phyloP scores from a whole-genome alignment of 2,113 vertebrate species.

The Rhineura floridana region DNA sequence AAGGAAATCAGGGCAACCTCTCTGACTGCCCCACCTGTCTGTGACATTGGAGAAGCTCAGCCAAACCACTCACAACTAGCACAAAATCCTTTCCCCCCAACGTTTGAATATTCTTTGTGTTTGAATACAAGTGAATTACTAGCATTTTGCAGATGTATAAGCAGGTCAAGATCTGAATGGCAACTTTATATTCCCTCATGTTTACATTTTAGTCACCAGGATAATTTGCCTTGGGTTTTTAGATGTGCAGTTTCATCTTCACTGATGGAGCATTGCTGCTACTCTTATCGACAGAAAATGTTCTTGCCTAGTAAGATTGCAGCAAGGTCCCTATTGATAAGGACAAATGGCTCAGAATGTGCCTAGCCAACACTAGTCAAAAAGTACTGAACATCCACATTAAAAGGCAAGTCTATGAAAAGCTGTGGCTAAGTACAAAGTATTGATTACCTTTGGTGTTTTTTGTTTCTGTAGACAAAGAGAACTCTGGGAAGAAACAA shows the following conservation, averaged over 20 bases:
- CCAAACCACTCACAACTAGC: not conserved
- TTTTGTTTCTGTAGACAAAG: conserved; percentile 64
- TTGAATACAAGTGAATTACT: not conserved
- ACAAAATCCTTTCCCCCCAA: no score
- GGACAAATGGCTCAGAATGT: not conserved
- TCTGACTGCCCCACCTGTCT: no score
- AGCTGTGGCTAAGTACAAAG: not conserved
- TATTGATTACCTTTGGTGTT: conserved; percentile 45
- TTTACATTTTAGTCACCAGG: not conserved
- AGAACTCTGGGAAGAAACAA: conserved; percentile 71
- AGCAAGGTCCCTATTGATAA: conserved; percentile 1
- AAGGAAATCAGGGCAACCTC: no score
- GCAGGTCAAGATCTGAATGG: not conserved
- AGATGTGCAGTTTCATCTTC: not conserved
- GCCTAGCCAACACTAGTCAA: not conserved
- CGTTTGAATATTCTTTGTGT: no score
- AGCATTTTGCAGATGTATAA: not conserved
- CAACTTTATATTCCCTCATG: not conserved
- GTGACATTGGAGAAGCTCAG: no score
- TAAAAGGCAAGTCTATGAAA: conserved; percentile 20
- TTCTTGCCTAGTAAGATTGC: not conserved
- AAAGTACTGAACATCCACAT: accelerated
- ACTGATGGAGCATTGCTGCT: not conserved
- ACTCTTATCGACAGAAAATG: not conserved
- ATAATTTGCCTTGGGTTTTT: not conserved